Percentiles rank a stretch among this genome's conserved stretches.
phyloP scores from a whole-genome alignment of 1,140 invertebrate species.

The Psilanteris sp. region DNA sequence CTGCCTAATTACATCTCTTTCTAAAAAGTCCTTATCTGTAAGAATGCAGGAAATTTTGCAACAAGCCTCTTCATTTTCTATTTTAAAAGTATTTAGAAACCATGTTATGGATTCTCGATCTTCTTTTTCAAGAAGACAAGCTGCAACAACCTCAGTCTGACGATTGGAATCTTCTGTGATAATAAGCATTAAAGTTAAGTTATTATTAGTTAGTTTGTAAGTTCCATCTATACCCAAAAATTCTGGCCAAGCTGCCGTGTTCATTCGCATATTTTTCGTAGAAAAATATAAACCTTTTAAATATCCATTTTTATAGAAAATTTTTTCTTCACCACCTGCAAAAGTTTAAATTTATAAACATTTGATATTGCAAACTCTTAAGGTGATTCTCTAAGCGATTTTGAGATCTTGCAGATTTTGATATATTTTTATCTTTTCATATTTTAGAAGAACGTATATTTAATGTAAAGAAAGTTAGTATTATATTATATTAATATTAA shows the following conservation, averaged over 20 bases:
- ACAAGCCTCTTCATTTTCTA: neutral
- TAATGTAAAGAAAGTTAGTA: too few species aligned
- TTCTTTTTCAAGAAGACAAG: conserved; percentile 4
- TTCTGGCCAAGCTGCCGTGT: conserved; percentile 6
- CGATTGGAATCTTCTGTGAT: conserved; percentile 6
- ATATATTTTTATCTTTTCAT: too few species aligned
- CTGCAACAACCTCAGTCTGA: conserved; percentile 1
- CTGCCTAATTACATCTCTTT: conserved; percentile 1
- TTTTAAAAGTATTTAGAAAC: neutral
- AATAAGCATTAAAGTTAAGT: conserved; percentile 6
- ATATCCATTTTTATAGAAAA: too few species aligned
- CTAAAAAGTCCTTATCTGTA: too few species aligned
- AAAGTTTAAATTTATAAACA: too few species aligned
- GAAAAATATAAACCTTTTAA: neutral
- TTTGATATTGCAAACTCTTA: too few species aligned
- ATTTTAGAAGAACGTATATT: too few species aligned
- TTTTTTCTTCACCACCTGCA: neutral
- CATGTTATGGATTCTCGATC: neutral
- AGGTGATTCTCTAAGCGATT: too few species aligned
- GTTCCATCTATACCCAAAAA: conserved; percentile 1
- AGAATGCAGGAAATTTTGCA: neutral
- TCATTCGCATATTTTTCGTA: too few species aligned
- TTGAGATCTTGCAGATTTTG: too few species aligned
- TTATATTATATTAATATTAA: too few species aligned
- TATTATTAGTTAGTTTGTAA: too few species aligned